Evolutionary conservation across 2,797 vertebrate genomes (phyloP).

Genomic region (Selene dorsalis): DNA sequence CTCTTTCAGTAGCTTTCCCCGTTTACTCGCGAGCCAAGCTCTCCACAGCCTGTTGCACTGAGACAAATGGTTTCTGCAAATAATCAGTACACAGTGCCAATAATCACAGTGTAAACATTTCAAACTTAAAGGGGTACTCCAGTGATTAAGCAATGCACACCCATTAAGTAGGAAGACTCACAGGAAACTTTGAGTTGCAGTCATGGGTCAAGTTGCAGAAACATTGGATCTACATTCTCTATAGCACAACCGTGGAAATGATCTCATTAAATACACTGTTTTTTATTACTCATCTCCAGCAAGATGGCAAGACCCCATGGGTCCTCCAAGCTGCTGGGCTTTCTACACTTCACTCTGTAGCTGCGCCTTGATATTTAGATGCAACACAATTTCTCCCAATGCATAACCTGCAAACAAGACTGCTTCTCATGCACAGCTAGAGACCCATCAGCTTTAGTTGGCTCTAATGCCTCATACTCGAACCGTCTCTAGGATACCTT

Average conservation of each 20-base stretch:
- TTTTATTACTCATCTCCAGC: too few species aligned
- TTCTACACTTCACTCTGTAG: neutral
- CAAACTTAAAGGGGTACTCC: neutral
- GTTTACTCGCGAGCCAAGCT: neutral
- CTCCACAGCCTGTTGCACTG: slow-evolving; percentile 4
- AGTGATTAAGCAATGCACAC: neutral
- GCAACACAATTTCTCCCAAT: neutral
- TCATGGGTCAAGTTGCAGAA: too few species aligned
- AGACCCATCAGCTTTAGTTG: neutral
- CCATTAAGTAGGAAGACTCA: neutral
- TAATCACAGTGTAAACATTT: neutral
- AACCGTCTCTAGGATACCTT: neutral
- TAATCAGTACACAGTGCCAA: neutral
- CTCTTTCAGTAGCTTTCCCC: slow-evolving; percentile 1
- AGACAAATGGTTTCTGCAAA: slow-evolving; percentile 11
- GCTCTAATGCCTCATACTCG: neutral
- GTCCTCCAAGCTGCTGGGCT: neutral
- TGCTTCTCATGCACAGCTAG: too few species aligned
- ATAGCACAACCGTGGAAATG: too few species aligned
- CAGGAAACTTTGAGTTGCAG: neutral
- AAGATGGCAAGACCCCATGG: neutral
- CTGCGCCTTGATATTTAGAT: neutral
- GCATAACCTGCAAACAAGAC: too few species aligned
- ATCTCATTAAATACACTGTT: too few species aligned
- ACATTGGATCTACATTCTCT: too few species aligned